Percentiles rank a stretch among this genome's conserved stretches.
Conservation (phyloP, 2,888 invertebrate genomes). For the Hydropsyche betteni region DNA sequence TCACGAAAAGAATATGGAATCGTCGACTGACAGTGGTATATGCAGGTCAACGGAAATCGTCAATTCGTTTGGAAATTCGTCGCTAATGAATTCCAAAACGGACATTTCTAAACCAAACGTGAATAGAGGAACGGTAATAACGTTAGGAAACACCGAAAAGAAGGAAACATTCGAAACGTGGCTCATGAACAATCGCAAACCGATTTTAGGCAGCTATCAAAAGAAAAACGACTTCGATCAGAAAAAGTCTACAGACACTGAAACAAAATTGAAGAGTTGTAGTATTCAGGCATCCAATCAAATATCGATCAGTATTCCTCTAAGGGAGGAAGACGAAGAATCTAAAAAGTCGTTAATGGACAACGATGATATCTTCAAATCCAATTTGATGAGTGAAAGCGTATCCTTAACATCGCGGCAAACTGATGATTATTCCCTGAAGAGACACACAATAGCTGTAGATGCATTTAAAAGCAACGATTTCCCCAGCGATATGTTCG, state of each 20-base stretch:
- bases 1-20: conserved; percentile 71
- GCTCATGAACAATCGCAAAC: conserved; percentile 60
- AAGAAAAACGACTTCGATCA: conserved; percentile 60
- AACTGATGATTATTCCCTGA: conserved; percentile 54
- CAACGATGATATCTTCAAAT: conserved; percentile 9
- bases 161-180: conserved; percentile 62
- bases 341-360: background rate
- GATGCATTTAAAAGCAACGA: conserved; percentile 64
- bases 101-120: conserved; percentile 53
- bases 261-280: conserved; percentile 11
- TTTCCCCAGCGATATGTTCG: conserved; percentile 58
- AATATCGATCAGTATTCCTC: conserved; percentile 31
- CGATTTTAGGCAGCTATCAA: conserved; percentile 55
- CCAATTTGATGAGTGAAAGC: conserved; percentile 17
- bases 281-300: conserved; percentile 19
- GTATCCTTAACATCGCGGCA: conserved; percentile 55
- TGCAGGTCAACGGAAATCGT: conserved; percentile 77
- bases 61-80: conserved; percentile 54
- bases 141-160: conserved; percentile 51
- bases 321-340: background rate
- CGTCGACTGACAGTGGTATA: conserved; percentile 81
- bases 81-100: conserved; percentile 51
- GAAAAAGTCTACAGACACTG: conserved; percentile 60
- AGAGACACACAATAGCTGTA: conserved; percentile 68
- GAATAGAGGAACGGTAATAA: conserved; percentile 43